phyloP scores from a whole-genome alignment of 2,113 vertebrate species.

The Crypturellus undulatus region DNA sequence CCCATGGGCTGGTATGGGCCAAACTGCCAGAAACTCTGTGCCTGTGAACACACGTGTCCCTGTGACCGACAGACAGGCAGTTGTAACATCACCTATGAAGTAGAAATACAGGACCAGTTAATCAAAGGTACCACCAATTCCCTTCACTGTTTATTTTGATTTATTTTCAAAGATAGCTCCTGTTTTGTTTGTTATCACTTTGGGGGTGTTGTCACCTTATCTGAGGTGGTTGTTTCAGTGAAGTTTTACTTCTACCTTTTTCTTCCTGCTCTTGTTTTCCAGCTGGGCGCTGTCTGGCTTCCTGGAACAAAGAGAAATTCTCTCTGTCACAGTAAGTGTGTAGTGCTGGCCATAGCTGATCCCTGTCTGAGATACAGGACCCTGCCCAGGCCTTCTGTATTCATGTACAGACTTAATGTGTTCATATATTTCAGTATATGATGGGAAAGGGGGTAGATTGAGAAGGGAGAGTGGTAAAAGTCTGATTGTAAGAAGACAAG shows the following conservation, averaged over 20 bases:
- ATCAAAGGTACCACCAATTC: constrained; percentile 77
- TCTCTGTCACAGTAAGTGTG: constrained; percentile 84
- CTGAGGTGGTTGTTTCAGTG: not conserved
- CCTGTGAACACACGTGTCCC: constrained; percentile 82
- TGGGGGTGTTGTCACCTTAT: not conserved
- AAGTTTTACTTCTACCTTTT: not conserved
- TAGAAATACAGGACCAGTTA: constrained; percentile 61
- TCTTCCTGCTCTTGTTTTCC: constrained; percentile 21
- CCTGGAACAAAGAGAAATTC: constrained; percentile 42
- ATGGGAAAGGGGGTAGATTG: rapidly evolving
- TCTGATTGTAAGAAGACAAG: not conserved
- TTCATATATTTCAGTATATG: rapidly evolving
- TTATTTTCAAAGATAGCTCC: rapidly evolving
- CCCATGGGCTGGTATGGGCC: constrained; percentile 84
- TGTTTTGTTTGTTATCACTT: not conserved
- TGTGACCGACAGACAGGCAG: constrained; percentile 86
- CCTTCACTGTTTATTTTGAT: rapidly evolving
- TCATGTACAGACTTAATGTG: too few relatives aligned
- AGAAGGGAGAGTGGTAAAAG: not conserved
- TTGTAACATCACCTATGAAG: constrained; percentile 76
- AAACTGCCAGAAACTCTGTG: constrained; percentile 79
- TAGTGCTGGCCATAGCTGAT: too few relatives aligned
- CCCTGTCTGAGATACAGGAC: too few relatives aligned
- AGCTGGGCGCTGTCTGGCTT: constrained; percentile 83
- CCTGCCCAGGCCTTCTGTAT: too few relatives aligned